These are phyloP conservation scores for Drosophila putrida DNA, from an alignment of 2,888 invertebrate genomes.

Conservation along the genomic window DNA sequence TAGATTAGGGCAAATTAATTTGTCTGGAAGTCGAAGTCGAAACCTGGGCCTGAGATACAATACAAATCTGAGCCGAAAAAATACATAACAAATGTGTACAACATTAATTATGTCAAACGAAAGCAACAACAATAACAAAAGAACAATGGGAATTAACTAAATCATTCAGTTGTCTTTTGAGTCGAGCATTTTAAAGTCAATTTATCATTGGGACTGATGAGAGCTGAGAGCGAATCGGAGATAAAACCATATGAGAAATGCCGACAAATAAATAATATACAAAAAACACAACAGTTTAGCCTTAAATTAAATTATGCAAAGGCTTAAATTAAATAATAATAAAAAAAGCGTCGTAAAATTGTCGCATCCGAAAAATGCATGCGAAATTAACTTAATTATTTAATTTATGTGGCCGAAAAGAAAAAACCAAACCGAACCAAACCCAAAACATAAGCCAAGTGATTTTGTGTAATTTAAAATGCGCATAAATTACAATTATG, in stretches of 20 bases:
- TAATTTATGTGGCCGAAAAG: constrained; percentile 63
- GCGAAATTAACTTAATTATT: constrained; percentile 74
- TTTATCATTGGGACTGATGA: constrained; percentile 71
- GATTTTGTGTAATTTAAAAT: constrained; percentile 57
- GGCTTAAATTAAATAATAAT: constrained; percentile 70
- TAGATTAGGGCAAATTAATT: constrained; percentile 68
- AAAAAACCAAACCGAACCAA: constrained; percentile 23
- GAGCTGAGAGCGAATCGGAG: constrained; percentile 10
- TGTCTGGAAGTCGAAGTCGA: constrained; percentile 23
- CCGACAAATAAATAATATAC: constrained; percentile 42
- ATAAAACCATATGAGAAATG: constrained; percentile 45
- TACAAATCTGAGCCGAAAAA: constrained; percentile 15
- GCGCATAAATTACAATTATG: constrained; percentile 71
- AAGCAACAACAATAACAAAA: constrained; percentile 27
- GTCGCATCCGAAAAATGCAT: constrained; percentile 51
- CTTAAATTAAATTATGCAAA: constrained; percentile 75
- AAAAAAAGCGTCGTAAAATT: constrained; percentile 47
- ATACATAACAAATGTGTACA: constrained; percentile 44
- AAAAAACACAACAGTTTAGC: constrained; percentile 55
- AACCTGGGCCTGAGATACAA: not conserved
- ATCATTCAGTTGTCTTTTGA: constrained; percentile 59
- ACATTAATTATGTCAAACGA: constrained; percentile 69
- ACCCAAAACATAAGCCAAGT: constrained; percentile 40
- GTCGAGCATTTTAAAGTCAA: constrained; percentile 67
- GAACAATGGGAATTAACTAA: constrained; percentile 47